Base-by-base conservation (phyloP, 2,113 vertebrate species). In the Miniopterus natalensis region DNA sequence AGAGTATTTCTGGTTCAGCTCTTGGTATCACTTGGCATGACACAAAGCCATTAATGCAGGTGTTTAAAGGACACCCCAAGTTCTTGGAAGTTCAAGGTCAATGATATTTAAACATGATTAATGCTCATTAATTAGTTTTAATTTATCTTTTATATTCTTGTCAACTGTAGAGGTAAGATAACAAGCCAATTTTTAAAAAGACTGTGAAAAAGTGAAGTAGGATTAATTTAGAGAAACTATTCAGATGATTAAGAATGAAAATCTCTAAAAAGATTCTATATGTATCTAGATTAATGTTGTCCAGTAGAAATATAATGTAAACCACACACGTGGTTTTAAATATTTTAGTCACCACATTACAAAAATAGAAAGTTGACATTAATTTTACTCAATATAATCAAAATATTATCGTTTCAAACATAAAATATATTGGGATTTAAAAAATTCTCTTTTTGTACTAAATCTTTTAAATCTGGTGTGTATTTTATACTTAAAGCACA, bases 81-180 rank as follows among this genome's bases (percentile, higher is more conserved):
- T 29, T 53, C 36, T 92, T 92, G 42, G 66, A 57, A 92, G 74
- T 51, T 83, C n/a, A 80, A 63, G 23, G 23, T 81, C 40, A 83
- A 51, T 51, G 27, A 40, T 75, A 70, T 68, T 91, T 94, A 87
- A 92, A 36, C 36, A 53, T 78, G 49, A 95, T 89, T 87, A 75
- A 70, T 93, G 20, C 20, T 53, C 9, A 68, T 75, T 85, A 91
- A 65, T 84, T 96, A 95, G 40, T 78, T 97, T 94, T 83, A 85
- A 90, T 70, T 95, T 88, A 68, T 5, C 17, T 66, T 73, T 92
- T 78, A 84, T 78, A 79, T 71, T 94, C 49, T 91, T 88, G 20
- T 84, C n/a, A 88, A 90, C 31, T 74, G 36, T 73, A 84, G 11
- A 96, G 75, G 53, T 85, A 55, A 74, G 40, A 90, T 59, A 71